A percentile compares a stretch with the other conserved stretches of the same genome.
Evolutionary conservation across 1,140 invertebrate species (phyloP).

Genomic region (Arctopsyche grandis): DNA sequence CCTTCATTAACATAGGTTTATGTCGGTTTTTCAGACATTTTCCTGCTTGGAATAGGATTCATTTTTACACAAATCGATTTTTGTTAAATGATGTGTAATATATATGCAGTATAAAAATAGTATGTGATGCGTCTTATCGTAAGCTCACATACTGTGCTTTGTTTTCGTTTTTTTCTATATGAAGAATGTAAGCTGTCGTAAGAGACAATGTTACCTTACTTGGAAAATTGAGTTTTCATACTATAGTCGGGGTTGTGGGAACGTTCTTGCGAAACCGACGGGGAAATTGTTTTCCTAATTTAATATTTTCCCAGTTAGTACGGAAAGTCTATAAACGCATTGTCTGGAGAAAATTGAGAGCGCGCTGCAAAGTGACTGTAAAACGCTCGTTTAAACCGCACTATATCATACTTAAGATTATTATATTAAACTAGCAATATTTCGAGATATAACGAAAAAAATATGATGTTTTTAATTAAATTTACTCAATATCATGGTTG

Average conservation of each 20-base stretch:
- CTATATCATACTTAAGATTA: neutral
- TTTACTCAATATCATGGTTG: too few species aligned
- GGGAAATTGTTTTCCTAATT: constrained; percentile 43
- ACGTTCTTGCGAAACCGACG: constrained; percentile 23
- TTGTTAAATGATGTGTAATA: neutral
- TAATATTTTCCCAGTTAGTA: constrained; percentile 42
- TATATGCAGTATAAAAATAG: neutral
- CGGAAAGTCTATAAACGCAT: constrained; percentile 37
- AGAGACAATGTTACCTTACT: constrained; percentile 34
- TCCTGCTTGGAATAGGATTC: neutral
- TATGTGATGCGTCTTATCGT: neutral
- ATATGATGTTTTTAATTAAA: too few species aligned
- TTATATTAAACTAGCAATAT: neutral
- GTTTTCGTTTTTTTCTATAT: neutral
- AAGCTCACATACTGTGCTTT: neutral
- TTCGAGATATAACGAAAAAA: neutral
- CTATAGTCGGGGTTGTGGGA: constrained; percentile 29
- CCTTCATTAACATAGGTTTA: too few species aligned
- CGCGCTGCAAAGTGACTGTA: constrained; percentile 21
- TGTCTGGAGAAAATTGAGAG: constrained; percentile 31
- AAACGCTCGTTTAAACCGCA: neutral
- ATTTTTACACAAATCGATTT: neutral
- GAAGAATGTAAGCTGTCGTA: constrained; percentile 36
- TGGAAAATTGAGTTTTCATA: constrained; percentile 43
- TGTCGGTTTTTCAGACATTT: neutral